A percentile compares a stretch with the other conserved stretches of the same genome.
phyloP scores from a whole-genome alignment of 92 coral and sea anemone genomes.

The Parazoanthus swiftii region DNA sequence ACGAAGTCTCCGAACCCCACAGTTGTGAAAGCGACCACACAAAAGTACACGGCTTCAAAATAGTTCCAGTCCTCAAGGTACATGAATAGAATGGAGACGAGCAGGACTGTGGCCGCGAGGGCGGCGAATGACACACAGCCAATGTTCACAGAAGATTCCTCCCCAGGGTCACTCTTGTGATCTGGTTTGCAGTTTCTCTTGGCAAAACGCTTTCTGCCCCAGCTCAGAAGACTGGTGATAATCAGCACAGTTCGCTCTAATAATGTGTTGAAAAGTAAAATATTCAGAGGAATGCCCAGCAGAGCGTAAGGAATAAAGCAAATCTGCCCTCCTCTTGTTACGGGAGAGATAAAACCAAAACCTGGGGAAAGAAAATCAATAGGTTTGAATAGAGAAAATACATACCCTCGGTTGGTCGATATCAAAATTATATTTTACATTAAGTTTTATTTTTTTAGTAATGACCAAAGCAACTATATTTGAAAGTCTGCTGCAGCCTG shows the following conservation, averaged over 20 bases:
- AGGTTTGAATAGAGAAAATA: neutral
- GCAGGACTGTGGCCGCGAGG: constrained; percentile 4
- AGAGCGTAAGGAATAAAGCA: constrained; percentile 62
- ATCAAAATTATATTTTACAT: neutral
- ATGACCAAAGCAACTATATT: too few relatives aligned
- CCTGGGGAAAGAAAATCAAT: constrained; percentile 37
- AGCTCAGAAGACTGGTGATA: constrained; percentile 32
- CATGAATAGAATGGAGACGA: constrained; percentile 50
- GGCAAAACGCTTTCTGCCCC: constrained; percentile 6
- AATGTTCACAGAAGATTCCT: constrained; percentile 34
- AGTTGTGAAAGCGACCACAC: constrained; percentile 61
- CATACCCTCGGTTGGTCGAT: neutral
- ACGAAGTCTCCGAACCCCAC: constrained; percentile 73
- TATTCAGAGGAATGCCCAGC: constrained; percentile 61
- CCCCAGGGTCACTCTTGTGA: neutral
- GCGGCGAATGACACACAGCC: constrained; percentile 44
- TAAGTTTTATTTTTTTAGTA: too few relatives aligned
- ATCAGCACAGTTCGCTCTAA: constrained; percentile 53
- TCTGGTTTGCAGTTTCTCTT: constrained; percentile 22
- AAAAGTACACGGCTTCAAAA: constrained; percentile 62
- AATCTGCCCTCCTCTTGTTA: constrained; percentile 54
- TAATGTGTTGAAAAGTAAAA: constrained; percentile 62
- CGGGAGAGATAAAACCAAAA: constrained; percentile 61
- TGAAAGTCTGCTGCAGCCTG: too few relatives aligned
- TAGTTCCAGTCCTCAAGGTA: constrained; percentile 55